A percentile compares a stretch with the other conserved stretches of the same genome.
Conservation (phyloP, 2,797 vertebrate species). For the Denticeps clupeoides region DNA sequence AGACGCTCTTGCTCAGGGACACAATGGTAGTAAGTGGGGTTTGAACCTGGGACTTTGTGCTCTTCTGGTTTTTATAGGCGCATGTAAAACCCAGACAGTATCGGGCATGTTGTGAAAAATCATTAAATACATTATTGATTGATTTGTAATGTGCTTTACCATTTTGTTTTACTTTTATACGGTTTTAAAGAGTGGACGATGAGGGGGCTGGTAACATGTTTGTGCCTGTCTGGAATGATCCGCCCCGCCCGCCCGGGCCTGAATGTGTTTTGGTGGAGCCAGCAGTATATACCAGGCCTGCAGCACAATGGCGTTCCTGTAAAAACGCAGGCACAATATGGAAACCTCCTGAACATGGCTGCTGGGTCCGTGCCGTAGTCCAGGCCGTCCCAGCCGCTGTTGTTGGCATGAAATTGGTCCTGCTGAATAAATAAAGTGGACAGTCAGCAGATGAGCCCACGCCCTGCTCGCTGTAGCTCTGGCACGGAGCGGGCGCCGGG, state of each 20-base stretch:
- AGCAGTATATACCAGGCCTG: conserved; percentile 33
- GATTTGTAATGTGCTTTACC: too few species aligned
- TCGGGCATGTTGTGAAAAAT: too few species aligned
- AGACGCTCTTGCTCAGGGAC: too few species aligned
- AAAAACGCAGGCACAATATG: conserved; percentile 38
- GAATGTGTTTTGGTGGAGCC: conserved; percentile 41
- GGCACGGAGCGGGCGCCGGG: neutral
- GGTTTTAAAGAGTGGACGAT: neutral
- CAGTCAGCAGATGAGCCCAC: conserved; percentile 51
- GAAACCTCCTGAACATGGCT: conserved; percentile 33
- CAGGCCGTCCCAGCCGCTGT: conserved; percentile 24
- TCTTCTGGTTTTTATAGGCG: neutral
- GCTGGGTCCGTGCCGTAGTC: conserved; percentile 2
- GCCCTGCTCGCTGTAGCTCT: conserved; percentile 1
- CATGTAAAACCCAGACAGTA: too few species aligned
- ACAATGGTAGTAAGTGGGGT: too few species aligned
- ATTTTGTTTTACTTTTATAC: too few species aligned
- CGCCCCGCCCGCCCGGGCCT: conserved; percentile 32
- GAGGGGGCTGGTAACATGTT: neutral
- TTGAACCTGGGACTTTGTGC: too few species aligned
- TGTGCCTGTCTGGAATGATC: conserved; percentile 40
- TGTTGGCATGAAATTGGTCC: conserved; percentile 44
- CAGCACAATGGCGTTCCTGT: conserved; percentile 22
- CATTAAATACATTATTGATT: too few species aligned
- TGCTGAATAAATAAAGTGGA: conserved; percentile 39